Percentiles rank a stretch among this genome's conserved stretches.
These are phyloP conservation scores for Cotesia glomerata DNA, from an alignment of 1,140 invertebrate genomes.

Conservation along the genomic window DNA sequence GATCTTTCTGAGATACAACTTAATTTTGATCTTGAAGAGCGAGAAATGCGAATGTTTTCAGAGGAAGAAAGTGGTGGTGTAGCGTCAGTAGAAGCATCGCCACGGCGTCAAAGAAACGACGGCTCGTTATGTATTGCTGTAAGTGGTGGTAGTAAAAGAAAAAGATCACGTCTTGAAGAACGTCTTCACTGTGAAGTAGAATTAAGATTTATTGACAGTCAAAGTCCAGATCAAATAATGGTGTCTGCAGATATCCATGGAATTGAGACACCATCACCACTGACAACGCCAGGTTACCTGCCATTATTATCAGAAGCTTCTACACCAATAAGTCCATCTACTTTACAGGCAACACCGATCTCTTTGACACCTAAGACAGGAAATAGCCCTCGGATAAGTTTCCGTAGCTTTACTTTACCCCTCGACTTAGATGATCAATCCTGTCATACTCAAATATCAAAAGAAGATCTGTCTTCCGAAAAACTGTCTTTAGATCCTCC, in stretches of 20 bases:
- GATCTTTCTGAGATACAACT: slow-evolving; percentile 83
- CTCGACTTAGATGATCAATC: slow-evolving; percentile 50
- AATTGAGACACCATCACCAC: slow-evolving; percentile 58
- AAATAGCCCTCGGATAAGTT: slow-evolving; percentile 59
- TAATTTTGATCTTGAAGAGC: slow-evolving; percentile 83
- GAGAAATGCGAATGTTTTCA: slow-evolving; percentile 84
- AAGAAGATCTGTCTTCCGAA: slow-evolving; percentile 43
- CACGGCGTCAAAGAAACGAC: slow-evolving; percentile 61
- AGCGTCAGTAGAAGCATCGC: slow-evolving; percentile 66
- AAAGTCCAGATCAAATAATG: slow-evolving; percentile 66
- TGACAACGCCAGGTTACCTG: slow-evolving; percentile 59
- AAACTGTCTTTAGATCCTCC: slow-evolving; percentile 45
- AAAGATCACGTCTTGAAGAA: slow-evolving; percentile 64
- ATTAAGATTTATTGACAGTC: slow-evolving; percentile 66
- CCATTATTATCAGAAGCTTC: slow-evolving; percentile 58
- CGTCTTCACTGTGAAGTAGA: slow-evolving; percentile 63
- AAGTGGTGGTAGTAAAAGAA: slow-evolving; percentile 59
- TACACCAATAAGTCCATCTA: slow-evolving; percentile 55
- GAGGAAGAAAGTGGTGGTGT: slow-evolving; percentile 77
- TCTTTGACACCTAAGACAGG: slow-evolving; percentile 51
- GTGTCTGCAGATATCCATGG: slow-evolving; percentile 59
- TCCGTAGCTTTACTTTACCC: slow-evolving; percentile 59
- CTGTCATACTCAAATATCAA: slow-evolving; percentile 29
- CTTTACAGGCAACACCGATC: slow-evolving; percentile 50
- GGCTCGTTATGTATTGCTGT: slow-evolving; percentile 47